These are phyloP conservation scores for Drosophila kuntzei DNA, from an alignment of 2,888 invertebrate genomes.

Conservation along the genomic window DNA sequence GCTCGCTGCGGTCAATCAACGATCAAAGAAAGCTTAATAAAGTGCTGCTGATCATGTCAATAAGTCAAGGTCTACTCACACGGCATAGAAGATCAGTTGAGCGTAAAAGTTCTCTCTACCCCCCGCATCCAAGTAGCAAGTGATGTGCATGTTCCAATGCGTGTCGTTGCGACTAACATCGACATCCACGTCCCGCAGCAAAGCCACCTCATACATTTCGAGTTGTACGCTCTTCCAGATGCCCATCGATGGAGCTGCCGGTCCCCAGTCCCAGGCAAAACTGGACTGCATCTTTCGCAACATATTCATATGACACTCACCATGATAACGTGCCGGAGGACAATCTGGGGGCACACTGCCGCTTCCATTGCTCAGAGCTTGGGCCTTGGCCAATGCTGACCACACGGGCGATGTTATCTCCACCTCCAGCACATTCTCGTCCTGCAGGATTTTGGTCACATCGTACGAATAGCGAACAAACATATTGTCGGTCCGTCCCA, in stretches of 20 bases:
- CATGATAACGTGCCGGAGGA: constrained; percentile 91
- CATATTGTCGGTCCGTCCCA: constrained; percentile 93
- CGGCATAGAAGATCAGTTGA: constrained; percentile 82
- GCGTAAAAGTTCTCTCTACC: constrained; percentile 79
- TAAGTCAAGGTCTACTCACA: constrained; percentile 72
- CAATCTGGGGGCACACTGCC: constrained; percentile 89
- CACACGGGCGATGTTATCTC: constrained; percentile 89
- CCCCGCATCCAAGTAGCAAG: constrained; percentile 85
- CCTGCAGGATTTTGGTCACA: constrained; percentile 86
- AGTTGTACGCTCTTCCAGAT: constrained; percentile 92
- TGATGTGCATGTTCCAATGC: constrained; percentile 86
- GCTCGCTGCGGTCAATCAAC: constrained; percentile 75
- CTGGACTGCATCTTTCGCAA: constrained; percentile 97
- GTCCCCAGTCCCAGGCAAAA: constrained; percentile 99
- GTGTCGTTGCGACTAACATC: constrained; percentile 73
- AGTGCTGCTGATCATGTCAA: constrained; percentile 12
- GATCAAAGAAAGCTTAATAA: not conserved
- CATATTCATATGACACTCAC: constrained; percentile 97
- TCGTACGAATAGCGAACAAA: constrained; percentile 92
- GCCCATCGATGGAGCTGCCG: constrained; percentile 96
- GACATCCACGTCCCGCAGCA: constrained; percentile 88
- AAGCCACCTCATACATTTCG: constrained; percentile 88
- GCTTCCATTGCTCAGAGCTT: constrained; percentile 50
- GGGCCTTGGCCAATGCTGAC: constrained; percentile 87
- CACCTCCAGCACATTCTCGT: constrained; percentile 88